Conservation (phyloP, 2,113 vertebrate species). For the Microcebus tavaratra region DNA sequence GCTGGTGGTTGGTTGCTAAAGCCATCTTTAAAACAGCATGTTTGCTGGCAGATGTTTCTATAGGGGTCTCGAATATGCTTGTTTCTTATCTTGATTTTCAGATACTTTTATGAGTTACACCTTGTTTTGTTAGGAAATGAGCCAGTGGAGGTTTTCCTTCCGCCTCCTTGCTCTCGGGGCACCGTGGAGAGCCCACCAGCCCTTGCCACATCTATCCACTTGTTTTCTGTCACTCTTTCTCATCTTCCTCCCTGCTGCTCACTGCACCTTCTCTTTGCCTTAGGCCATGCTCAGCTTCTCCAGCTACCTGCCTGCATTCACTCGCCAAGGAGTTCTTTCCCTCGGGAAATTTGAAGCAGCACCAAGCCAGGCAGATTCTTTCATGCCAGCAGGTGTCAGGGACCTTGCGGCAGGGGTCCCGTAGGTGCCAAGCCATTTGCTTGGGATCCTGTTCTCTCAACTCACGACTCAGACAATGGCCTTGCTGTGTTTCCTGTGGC, state of each 20-base stretch:
- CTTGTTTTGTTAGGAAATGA: not conserved
- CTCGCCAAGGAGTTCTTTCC: not conserved
- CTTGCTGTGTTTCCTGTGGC: not conserved
- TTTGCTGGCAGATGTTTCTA: not conserved
- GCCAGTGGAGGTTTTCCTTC: not conserved
- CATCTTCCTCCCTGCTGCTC: not conserved
- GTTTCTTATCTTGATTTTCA: not conserved
- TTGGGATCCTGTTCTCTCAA: not conserved
- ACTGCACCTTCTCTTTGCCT: not conserved
- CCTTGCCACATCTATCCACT: not conserved
- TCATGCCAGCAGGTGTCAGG: not conserved
- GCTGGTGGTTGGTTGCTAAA: not conserved
- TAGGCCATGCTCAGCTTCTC: not conserved
- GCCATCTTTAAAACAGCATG: not conserved
- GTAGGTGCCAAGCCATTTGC: not conserved
- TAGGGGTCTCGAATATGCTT: not conserved
- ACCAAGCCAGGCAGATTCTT: too few species aligned
- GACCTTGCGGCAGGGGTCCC: not conserved
- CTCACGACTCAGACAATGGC: not conserved
- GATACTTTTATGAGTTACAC: not conserved
- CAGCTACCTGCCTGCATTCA: not conserved
- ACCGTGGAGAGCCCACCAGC: rapidly evolving
- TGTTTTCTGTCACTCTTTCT: not conserved
- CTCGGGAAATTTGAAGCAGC: not conserved
- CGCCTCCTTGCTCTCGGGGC: not conserved